Evolutionary conservation across 2,888 invertebrate species (phyloP), one percentile per base, ranked within the genome.

Genomic region (Amblyteles armatorius): DNA sequence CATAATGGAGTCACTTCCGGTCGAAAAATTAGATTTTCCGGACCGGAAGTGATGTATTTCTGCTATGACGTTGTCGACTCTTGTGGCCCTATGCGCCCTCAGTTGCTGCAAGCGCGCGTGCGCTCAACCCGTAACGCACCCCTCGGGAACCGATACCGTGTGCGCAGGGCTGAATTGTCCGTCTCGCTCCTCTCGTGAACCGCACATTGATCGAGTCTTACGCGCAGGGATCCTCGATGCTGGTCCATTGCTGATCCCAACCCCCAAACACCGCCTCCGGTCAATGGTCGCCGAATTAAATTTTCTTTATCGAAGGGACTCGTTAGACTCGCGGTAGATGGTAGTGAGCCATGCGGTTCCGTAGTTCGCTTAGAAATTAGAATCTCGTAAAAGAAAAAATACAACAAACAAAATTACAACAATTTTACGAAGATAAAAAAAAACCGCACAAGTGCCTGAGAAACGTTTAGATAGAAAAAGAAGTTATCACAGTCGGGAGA

Each of bases 131-230:
- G 6, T 3, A 29, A 33, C 16, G 6, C 13, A n/a, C 29, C 63
- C 29, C 29, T 63, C 52, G n/a, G 6, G 63, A 29, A 11, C 68
- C 36, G 69, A 29, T 36, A n/a, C 16, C 52, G 33, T 83, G 87
- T 91, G 90, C 88, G 87, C 89, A 89, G 84, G 88, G 86, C 88
- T 87, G 74, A 88, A 87, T 84, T 88, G 86, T 85, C 87, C 87
- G 88, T 89, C 88, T 87, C 83, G 69, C 79, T 79, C 83, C 44
- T 86, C 73, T 87, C 88, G 72, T 88, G 91, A 89, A 89, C 89
- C 90, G 16, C 44, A 88, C 87, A 92, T 92, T 90, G 92, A 92
- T 92, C 91, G 91, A 89, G 90, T 85, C 91, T 88, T 89, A 92
- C 92, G 92, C 91, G 86, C 82, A 86, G 87, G 87, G 87, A 86